Evolutionary conservation across 53 echinoderm and acorn worm species (phyloP), one percentile per base, ranked within the genome.

Genomic region (Hippasteria phrygiana): DNA sequence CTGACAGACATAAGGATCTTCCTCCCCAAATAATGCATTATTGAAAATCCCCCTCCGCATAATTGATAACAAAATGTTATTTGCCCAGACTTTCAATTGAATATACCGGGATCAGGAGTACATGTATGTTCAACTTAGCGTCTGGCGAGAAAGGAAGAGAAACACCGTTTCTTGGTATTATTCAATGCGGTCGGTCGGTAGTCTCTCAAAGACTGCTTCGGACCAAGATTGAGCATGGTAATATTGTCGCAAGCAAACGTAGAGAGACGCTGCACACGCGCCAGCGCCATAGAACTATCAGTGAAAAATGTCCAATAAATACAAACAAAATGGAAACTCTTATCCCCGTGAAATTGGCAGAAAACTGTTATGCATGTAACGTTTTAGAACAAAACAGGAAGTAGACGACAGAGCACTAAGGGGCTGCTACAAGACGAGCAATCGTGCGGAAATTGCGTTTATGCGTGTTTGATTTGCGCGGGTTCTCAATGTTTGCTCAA

Each of bases 21-120:
- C 76, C n/a, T n/a, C n/a, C 31, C 34, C 18, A 47, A 32, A 76
- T 47, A 76, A 53, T 76, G 33, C 75, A 75, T 75, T 75, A 75
- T 75, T 75, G 20, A 75, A 75, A 74, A 16, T n/a, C 40, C 36
- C 36, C 76, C 17, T 16, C 50, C 50, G 4, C 24, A 36, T 76
- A 76, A 76, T 76, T 53, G 47, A 76, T 50, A 34, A 53, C 28
- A 37, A 73, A 76, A 59, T 53, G 33, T 53, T 17, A 45, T 29
- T 50, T 26, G 50, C 76, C 28, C 31, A 47, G 76, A 50, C 76
- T 59, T 59, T 59, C 26, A 59, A 59, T 59, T 20, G 7, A n/a
- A n/a, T 59, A 24, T 3, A 26, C 59, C 26, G 16, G 26, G 17
- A 7, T 5, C 59, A 24, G 26, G 26, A 8, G 59, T 1, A 59